Evolutionary conservation across 2,888 invertebrate species (phyloP).

Genomic region (Abrostola triplasia): DNA sequence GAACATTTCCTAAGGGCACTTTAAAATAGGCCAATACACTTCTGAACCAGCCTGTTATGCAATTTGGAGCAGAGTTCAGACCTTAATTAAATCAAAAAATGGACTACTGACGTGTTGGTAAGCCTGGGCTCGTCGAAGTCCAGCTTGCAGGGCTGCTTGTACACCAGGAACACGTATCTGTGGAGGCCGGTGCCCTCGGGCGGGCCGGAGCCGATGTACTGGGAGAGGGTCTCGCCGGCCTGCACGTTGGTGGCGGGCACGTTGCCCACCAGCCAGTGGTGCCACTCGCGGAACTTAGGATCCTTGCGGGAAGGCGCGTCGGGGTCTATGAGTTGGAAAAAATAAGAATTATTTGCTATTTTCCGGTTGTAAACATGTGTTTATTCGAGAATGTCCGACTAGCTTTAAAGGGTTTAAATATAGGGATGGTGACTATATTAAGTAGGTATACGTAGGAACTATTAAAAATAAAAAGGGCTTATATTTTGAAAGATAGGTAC

Average conservation of each 20-base stretch:
- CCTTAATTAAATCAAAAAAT: no score
- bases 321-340: conserved; percentile 90
- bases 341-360: no score
- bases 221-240: conserved; percentile 92
- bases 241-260: conserved; percentile 91
- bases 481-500: no score
- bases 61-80: neutral
- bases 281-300: conserved; percentile 95
- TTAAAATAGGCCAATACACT: neutral
- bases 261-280: conserved; percentile 95
- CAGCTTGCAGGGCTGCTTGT: conserved; percentile 90
- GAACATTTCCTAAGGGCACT: neutral
- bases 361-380: no score
- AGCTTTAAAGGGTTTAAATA: no score
- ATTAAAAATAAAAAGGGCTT: no score
- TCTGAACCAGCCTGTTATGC: neutral
- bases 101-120: conserved; percentile 83
- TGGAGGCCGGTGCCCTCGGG: conserved; percentile 93
- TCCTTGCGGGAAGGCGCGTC: conserved; percentile 96
- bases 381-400: no score
- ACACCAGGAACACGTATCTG: conserved; percentile 93
- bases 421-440: no score
- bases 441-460: no score
- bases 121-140: conserved; percentile 87
- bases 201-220: conserved; percentile 95